Conservation (phyloP, 2,888 invertebrate species). For the Rotaria magnacalcarata region DNA sequence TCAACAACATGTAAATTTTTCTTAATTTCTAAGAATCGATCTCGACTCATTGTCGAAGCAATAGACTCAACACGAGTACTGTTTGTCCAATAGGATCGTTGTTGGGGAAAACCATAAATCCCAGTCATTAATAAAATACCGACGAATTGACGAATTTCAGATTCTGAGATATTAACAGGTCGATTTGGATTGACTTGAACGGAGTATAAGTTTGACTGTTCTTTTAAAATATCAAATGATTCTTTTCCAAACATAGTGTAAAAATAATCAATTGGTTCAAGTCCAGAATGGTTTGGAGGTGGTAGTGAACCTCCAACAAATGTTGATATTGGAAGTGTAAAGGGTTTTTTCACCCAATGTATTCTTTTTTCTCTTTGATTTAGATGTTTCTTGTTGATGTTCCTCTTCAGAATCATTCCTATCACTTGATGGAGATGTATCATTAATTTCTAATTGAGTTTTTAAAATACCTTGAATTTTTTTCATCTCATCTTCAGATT, state of each 20-base stretch:
- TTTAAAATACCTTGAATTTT: too few species aligned
- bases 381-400: too few species aligned
- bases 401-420: too few species aligned
- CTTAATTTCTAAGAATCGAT: constrained; percentile 46
- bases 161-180: not conserved
- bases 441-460: too few species aligned
- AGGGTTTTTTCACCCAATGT: too few species aligned
- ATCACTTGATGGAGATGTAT: too few species aligned
- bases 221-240: not conserved
- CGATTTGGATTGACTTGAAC: not conserved
- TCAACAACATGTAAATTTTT: constrained; percentile 48
- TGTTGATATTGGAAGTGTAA: too few species aligned
- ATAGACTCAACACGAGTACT: not conserved
- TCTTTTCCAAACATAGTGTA: not conserved
- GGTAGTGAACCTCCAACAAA: too few species aligned
- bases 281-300: too few species aligned
- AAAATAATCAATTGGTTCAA: not conserved
- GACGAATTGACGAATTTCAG: not conserved
- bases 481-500: too few species aligned
- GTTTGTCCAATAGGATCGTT: not conserved
- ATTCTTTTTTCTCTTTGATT: too few species aligned
- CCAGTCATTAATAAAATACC: not conserved
- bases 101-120: not conserved
- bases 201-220: not conserved
- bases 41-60: constrained; percentile 40